Evolutionary conservation across 2,113 vertebrate species (phyloP).

Genomic region (Laticauda laticaudata): DNA sequence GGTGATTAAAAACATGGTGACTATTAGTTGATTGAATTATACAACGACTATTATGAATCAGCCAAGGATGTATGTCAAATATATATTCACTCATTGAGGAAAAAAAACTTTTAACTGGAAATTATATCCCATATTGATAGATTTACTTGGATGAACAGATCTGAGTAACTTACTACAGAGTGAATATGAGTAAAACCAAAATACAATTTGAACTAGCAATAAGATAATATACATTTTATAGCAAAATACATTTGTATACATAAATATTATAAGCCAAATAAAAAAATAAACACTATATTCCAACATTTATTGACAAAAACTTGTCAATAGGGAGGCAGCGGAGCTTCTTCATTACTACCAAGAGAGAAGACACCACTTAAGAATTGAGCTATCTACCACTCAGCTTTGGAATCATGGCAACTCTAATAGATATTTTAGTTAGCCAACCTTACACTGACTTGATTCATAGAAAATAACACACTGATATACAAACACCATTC

Average conservation of each 20-base stretch:
- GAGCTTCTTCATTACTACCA: not conserved
- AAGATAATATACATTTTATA: not conserved
- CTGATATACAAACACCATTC: slow-evolving; percentile 46
- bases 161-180: not conserved
- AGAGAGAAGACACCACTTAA: not conserved
- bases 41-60: not conserved
- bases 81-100: not conserved
- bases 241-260: not conserved
- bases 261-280: not conserved
- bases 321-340: not conserved
- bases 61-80: not conserved
- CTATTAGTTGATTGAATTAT: not conserved
- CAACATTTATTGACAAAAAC: not conserved
- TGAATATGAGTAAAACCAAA: not conserved
- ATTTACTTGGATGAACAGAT: not conserved
- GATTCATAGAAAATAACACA: slow-evolving; percentile 54
- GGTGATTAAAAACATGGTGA: not conserved
- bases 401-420: slow-evolving; percentile 39
- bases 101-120: not conserved
- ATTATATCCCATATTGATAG: not conserved
- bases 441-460: slow-evolving; percentile 53
- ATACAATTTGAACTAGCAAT: not conserved
- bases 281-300: not conserved
- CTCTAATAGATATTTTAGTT: slow-evolving; percentile 64
- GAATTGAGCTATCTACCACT: not conserved